Conservation (phyloP, 1,140 invertebrate genomes). For the Lethocerus indicus region DNA sequence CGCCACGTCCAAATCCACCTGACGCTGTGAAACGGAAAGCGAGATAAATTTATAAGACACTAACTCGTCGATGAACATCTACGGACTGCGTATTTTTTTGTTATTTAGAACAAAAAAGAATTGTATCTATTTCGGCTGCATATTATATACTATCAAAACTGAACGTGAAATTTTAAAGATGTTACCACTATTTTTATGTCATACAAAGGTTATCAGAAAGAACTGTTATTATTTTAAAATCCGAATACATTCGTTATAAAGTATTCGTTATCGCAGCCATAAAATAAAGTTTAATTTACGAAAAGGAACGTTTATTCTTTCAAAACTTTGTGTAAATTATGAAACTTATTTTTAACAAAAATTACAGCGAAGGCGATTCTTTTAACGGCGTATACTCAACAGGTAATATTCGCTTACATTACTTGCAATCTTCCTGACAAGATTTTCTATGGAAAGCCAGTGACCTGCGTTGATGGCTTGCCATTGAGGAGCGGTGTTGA, state of each 20-base stretch:
- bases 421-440: slow-evolving; percentile 17
- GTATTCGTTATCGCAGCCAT: background rate
- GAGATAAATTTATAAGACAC: no score
- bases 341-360: background rate
- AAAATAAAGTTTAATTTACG: background rate
- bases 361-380: background rate
- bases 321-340: background rate
- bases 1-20: slow-evolving; percentile 10
- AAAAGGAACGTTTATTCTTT: background rate
- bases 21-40: no score
- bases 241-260: background rate
- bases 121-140: no score
- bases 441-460: slow-evolving; percentile 29
- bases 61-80: no score
- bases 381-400: background rate
- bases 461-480: slow-evolving; percentile 26
- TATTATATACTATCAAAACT: no score
- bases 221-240: background rate
- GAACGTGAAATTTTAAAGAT: no score
- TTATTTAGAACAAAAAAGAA: no score
- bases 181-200: no score
- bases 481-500: slow-evolving; percentile 36
- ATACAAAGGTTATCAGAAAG: no score
- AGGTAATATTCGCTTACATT: slow-evolving; percentile 6
- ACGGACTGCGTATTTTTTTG: no score